Conservation (phyloP, 2,888 invertebrate species). For the Euclidia mi region DNA sequence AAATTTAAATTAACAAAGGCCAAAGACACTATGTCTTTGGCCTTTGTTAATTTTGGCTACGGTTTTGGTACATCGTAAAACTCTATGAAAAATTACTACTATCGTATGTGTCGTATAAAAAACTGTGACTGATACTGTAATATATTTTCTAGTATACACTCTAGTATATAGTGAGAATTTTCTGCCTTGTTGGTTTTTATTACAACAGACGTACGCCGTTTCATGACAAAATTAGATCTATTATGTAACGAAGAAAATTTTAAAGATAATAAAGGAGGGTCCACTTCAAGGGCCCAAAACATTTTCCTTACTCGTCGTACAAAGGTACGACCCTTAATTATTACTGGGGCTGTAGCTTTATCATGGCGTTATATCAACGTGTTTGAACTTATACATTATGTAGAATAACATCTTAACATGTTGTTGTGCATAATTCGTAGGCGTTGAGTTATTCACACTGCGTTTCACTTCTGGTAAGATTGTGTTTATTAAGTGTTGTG, state of each 20-base stretch:
- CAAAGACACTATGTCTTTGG: not conserved
- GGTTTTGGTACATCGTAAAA: not conserved
- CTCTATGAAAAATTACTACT: constrained; percentile 5
- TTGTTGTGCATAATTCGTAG: no score
- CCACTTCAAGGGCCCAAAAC: constrained; percentile 32
- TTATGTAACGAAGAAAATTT: constrained; percentile 45
- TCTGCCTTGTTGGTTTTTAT: constrained; percentile 33
- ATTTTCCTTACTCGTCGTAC: constrained; percentile 37
- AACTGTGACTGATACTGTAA: not conserved
- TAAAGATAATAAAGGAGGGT: constrained; percentile 54
- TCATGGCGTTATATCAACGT: not conserved
- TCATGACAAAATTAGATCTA: constrained; percentile 41
- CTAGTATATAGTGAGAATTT: constrained; percentile 13
- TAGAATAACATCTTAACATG: constrained; percentile 6
- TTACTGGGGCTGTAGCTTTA: constrained; percentile 30
- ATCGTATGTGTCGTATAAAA: not conserved
- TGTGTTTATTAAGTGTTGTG: no score
- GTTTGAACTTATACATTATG: not conserved
- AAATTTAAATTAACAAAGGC: no score
- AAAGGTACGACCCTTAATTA: constrained; percentile 51
- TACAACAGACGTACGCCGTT: constrained; percentile 30
- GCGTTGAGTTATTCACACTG: no score
- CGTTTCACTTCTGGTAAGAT: no score
- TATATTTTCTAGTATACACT: not conserved
- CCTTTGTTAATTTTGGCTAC: not conserved